These are phyloP conservation scores for Metridium senile DNA, from an alignment of 92 coral and sea anemone species.

Conservation along the genomic window DNA sequence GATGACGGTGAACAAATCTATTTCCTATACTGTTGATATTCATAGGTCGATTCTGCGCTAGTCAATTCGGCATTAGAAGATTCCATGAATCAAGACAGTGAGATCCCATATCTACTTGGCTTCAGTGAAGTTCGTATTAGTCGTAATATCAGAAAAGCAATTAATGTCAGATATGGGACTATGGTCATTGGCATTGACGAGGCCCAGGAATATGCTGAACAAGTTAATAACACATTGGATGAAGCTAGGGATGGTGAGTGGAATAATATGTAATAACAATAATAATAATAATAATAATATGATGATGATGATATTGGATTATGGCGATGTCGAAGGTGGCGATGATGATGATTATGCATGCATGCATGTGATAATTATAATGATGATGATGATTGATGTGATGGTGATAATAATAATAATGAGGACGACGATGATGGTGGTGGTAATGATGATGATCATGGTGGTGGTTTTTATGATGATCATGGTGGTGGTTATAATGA, in stretches of 20 bases:
- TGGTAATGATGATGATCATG: neutral
- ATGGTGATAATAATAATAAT: neutral
- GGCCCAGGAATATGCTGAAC: neutral
- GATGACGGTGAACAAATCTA: neutral
- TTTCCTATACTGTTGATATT: neutral
- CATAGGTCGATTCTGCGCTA: neutral
- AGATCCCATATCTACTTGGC: neutral
- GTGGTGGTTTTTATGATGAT: too few species aligned
- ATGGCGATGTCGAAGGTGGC: neutral
- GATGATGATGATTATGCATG: neutral
- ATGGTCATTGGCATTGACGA: neutral
- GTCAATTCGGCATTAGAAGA: neutral
- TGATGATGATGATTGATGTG: neutral
- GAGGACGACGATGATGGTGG: neutral
- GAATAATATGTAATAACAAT: too few species aligned
- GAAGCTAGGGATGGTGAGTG: neutral
- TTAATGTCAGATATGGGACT: neutral
- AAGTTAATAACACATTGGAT: neutral
- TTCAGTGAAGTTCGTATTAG: neutral
- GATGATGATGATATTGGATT: neutral
- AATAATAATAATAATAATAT: too few species aligned
- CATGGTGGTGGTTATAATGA: neutral
- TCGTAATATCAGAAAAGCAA: neutral
- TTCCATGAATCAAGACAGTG: neutral
- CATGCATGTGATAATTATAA: neutral